These are phyloP conservation scores for Chrysolina americana DNA, from an alignment of 2,888 invertebrate species.

Conservation along the genomic window DNA sequence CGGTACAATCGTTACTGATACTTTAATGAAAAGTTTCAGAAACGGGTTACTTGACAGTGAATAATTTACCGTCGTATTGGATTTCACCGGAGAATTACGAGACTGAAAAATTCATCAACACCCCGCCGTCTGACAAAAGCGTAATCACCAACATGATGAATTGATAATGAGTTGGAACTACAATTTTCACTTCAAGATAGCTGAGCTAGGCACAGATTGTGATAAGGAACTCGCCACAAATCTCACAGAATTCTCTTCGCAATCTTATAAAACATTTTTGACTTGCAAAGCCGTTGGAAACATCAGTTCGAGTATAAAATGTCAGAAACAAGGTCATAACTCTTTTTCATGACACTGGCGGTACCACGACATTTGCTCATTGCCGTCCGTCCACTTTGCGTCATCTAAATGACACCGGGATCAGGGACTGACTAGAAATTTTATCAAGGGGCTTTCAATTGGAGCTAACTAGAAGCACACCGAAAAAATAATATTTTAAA, in stretches of 20 bases:
- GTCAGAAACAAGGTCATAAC: constrained; percentile 40
- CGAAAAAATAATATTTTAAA: too few relatives aligned
- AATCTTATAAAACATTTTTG: constrained; percentile 43
- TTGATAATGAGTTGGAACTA: not conserved
- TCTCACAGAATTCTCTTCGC: constrained; percentile 17
- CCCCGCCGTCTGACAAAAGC: not conserved
- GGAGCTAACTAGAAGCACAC: not conserved
- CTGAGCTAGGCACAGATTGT: constrained; percentile 3
- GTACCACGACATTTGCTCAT: constrained; percentile 23
- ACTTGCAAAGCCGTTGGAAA: constrained; percentile 42
- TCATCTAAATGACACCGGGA: constrained; percentile 1
- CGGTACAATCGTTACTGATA: constrained; percentile 5
- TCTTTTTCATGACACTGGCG: constrained; percentile 36
- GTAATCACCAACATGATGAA: constrained; percentile 13
- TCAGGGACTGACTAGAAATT: not conserved
- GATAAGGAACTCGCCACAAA: constrained; percentile 19
- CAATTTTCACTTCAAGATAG: constrained; percentile 16
- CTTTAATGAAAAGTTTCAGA: constrained; percentile 15
- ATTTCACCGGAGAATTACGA: constrained; percentile 7
- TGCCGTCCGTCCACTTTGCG: constrained; percentile 16
- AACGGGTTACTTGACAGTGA: not conserved
- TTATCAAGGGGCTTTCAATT: not conserved
- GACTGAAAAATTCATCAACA: not conserved
- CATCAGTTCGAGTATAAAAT: constrained; percentile 36
- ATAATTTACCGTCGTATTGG: constrained; percentile 9